phyloP scores from a whole-genome alignment of 2,113 vertebrate genomes.

The Cochlearius cochlearius region DNA sequence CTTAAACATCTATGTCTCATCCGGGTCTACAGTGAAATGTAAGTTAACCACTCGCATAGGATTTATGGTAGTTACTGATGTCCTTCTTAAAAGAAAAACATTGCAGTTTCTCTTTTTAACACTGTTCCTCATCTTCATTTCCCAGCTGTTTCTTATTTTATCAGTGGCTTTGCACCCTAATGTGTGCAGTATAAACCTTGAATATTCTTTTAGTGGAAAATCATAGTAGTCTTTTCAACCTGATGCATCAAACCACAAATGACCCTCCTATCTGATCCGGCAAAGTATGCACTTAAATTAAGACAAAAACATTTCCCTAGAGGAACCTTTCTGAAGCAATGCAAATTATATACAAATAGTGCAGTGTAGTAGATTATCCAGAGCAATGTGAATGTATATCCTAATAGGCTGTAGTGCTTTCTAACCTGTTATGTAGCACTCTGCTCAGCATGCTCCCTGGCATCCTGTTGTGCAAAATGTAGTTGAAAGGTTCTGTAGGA shows the following conservation, averaged over 20 bases:
- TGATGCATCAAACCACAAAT: conserved; percentile 2
- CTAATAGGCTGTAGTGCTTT: neutral
- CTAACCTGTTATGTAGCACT: neutral
- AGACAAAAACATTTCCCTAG: neutral
- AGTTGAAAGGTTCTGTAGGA: neutral
- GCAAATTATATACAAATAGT: neutral
- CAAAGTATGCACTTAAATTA: neutral
- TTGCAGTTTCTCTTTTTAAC: conserved; percentile 34
- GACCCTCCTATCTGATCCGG: neutral
- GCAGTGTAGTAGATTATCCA: neutral
- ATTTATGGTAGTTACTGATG: neutral
- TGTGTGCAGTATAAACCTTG: neutral
- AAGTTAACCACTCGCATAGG: neutral
- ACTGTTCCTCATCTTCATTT: conserved; percentile 32
- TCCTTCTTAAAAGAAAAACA: conserved; percentile 3
- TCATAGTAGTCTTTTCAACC: neutral
- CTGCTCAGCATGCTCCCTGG: neutral
- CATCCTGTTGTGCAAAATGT: neutral
- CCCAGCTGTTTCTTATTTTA: conserved; percentile 45
- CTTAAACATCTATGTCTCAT: neutral
- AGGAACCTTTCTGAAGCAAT: neutral
- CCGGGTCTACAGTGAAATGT: neutral
- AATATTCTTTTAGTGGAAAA: neutral
- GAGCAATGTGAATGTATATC: neutral
- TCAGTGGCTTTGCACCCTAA: neutral